Evolutionary conservation across 2,113 vertebrate genomes (phyloP).

Genomic region (Hyperopisus bebe): DNA sequence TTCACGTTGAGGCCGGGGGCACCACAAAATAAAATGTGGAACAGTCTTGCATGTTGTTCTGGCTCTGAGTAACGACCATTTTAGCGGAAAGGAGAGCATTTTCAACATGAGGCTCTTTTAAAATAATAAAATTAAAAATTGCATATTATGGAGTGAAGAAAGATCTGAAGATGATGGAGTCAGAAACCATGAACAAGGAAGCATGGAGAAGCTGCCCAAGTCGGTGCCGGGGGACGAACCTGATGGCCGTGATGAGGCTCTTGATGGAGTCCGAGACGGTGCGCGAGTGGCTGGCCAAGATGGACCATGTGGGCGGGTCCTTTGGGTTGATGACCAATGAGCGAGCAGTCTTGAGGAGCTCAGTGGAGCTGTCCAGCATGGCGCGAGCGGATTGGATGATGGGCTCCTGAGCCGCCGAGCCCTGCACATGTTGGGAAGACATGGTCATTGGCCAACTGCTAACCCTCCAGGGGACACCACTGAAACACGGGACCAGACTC

Average conservation of each 20-base stretch:
- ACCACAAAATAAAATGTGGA: background rate
- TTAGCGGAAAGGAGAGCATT: background rate
- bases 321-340: constrained; percentile 94
- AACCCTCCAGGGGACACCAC: background rate
- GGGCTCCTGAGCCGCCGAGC: constrained; percentile 87
- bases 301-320: constrained; percentile 93
- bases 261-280: constrained; percentile 98
- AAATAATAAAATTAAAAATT: background rate
- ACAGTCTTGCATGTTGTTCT: background rate
- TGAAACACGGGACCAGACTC: background rate
- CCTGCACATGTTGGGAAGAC: constrained; percentile 54
- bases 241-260: constrained; percentile 96
- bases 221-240: constrained; percentile 51
- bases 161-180: background rate
- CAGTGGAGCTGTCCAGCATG: constrained; percentile 93
- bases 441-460: background rate
- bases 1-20: background rate
- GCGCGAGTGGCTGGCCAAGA: constrained; percentile 91
- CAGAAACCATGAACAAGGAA: background rate
- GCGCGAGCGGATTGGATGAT: constrained; percentile 86
- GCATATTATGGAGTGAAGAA: background rate
- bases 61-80: background rate
- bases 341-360: constrained; percentile 84
- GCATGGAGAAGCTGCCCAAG: background rate
- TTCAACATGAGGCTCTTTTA: no score